Conservation (phyloP, 2,888 invertebrate genomes). For the Calliphora vomitoria region DNA sequence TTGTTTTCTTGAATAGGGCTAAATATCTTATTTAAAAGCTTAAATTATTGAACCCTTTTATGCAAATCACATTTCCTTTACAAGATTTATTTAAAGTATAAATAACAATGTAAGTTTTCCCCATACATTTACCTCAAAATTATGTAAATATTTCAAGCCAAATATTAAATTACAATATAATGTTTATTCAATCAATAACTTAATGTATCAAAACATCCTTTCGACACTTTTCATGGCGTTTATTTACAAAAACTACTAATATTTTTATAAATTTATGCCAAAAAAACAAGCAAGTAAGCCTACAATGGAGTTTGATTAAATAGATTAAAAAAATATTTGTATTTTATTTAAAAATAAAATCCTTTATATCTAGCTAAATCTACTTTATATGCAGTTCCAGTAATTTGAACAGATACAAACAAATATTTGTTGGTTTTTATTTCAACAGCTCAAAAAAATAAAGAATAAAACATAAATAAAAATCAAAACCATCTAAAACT, state of each 20-base stretch:
- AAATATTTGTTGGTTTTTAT: slow-evolving; percentile 1
- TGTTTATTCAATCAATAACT: slow-evolving; percentile 2
- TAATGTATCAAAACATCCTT: neutral
- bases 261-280: neutral
- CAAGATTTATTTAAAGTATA: too few relatives aligned
- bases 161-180: slow-evolving; percentile 29
- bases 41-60: neutral
- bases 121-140: neutral
- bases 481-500: neutral
- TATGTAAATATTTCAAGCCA: neutral
- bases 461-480: neutral
- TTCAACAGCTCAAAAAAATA: neutral
- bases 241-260: neutral
- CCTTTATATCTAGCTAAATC: neutral
- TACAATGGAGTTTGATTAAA: slow-evolving; percentile 13
- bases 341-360: slow-evolving; percentile 35
- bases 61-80: neutral
- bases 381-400: slow-evolving; percentile 26
- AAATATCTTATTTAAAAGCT: too few relatives aligned
- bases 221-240: neutral
- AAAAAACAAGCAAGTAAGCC: neutral
- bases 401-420: slow-evolving; percentile 26
- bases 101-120: neutral
- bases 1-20: too few relatives aligned
- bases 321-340: slow-evolving; percentile 1